Base-by-base conservation (phyloP, 2,113 vertebrate species). In the Myodes glareolus region DNA sequence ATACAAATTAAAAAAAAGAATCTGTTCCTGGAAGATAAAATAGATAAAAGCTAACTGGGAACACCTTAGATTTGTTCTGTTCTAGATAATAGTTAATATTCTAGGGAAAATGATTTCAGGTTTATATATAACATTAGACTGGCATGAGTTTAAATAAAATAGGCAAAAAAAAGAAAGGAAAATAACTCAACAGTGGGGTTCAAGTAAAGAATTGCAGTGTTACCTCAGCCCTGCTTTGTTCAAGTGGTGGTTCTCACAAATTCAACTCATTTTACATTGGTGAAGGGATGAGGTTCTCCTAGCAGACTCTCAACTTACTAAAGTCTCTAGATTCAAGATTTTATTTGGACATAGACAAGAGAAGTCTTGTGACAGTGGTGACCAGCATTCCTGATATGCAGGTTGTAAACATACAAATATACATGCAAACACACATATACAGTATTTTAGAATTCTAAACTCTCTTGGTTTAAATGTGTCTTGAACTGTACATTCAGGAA, bases 41-140 rank as follows among this genome's bases (percentile, higher is more conserved):
- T 86, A 50, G 47, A 84, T 92, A 45, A 96, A 86, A 14, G 36
- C 39, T 47, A 76, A 73, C 23, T 90, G 88, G 78, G 47, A 75
- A 90, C 50, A 70, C 31, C 36, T 81, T 45, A 84, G 19, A 39
- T 70, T 17, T 90, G 17, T 45, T 5, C 47, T 78, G 4, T 82
- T 94, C 39, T 80, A 90, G 88, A 58, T 88, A 94, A 92, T 95
- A 52, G 65, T 94, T 88, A 84, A 90, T 91, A 91, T 8, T 14
- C 11, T 77, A 72, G 65, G 39, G 36, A 42, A 80, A 75, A 39
- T 45, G 55, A 70, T 80, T 73, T 91, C 11, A 77, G 61, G 70
- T 68, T 80, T 86, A 85, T 1, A 11, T 42, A 25, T 94, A 76
- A 81, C 7, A 85, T 52, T 21, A 85, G 61, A 33, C 23, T 93